These are phyloP conservation scores for Callochromis pleurospilus DNA, from an alignment of 2,113 vertebrate species.

Conservation along the genomic window DNA sequence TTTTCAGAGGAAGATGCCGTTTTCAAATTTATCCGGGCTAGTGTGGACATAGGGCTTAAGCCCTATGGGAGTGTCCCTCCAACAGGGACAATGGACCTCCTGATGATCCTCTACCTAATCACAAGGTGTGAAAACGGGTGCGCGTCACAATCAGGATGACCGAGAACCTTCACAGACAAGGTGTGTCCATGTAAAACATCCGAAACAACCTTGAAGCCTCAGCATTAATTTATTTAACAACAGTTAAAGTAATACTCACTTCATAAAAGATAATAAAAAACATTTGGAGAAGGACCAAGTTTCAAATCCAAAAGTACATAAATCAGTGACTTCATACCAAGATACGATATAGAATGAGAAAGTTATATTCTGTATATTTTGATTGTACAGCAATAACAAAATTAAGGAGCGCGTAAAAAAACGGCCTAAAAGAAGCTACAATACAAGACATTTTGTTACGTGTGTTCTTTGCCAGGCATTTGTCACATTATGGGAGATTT, in stretches of 20 bases:
- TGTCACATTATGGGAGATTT: not conserved
- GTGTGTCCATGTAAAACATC: not conserved
- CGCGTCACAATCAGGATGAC: not conserved
- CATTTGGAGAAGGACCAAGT: not conserved
- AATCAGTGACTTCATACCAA: not conserved
- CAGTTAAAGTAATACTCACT: not conserved
- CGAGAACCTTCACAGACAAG: not conserved
- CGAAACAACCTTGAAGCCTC: not conserved
- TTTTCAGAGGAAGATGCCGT: rapidly evolving
- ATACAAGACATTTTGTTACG: not conserved
- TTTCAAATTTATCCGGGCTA: not conserved
- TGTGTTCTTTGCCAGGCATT: not conserved
- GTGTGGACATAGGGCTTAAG: not conserved
- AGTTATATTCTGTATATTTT: not conserved
- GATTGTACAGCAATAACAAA: not conserved
- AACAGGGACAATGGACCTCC: not conserved
- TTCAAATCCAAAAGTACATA: not conserved
- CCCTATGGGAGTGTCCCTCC: not conserved
- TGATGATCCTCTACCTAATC: not conserved
- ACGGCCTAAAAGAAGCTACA: not conserved
- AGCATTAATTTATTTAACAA: not conserved
- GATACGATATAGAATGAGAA: not conserved
- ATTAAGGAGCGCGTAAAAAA: not conserved
- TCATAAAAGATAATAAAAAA: not conserved
- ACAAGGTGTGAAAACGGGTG: not conserved